Evolutionary conservation across 2,888 invertebrate species (phyloP).

Genomic region (Saturnia pavonia): DNA sequence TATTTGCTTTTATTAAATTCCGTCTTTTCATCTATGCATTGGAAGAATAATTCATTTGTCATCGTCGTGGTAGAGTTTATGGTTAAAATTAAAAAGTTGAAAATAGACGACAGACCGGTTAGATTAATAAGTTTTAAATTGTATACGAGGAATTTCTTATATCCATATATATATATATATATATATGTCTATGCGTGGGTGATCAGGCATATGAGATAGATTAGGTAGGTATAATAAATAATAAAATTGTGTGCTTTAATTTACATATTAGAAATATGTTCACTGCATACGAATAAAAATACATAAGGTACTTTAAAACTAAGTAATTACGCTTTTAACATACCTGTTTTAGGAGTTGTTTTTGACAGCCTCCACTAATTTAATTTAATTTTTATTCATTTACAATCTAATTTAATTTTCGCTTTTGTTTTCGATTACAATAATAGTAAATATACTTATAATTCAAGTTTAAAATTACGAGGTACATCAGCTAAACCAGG

Average conservation of each 20-base stretch:
- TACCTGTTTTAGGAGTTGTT: not conserved
- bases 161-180: conserved; percentile 5
- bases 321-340: not conserved
- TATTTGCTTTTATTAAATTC: conserved; percentile 67
- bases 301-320: not conserved
- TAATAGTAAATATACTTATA: too few species aligned
- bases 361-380: not conserved
- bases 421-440: not conserved
- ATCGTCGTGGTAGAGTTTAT: conserved; percentile 17
- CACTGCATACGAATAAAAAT: not conserved
- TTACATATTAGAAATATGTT: not conserved
- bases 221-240: conserved; percentile 6
- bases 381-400: not conserved
- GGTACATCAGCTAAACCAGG: too few species aligned
- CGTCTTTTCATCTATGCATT: conserved; percentile 52
- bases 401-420: too few species aligned
- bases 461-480: too few species aligned
- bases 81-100: conserved; percentile 16
- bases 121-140: conserved; percentile 12
- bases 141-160: conserved; percentile 8
- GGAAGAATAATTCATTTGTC: conserved; percentile 36
- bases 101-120: conserved; percentile 7
- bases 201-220: conserved; percentile 4
- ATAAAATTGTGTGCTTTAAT: conserved; percentile 8
- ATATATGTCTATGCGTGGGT: conserved; percentile 7